Percentiles rank a stretch among this genome's conserved stretches.
phyloP scores from a whole-genome alignment of 2,888 invertebrate genomes.

The Noctua fimbriata region DNA sequence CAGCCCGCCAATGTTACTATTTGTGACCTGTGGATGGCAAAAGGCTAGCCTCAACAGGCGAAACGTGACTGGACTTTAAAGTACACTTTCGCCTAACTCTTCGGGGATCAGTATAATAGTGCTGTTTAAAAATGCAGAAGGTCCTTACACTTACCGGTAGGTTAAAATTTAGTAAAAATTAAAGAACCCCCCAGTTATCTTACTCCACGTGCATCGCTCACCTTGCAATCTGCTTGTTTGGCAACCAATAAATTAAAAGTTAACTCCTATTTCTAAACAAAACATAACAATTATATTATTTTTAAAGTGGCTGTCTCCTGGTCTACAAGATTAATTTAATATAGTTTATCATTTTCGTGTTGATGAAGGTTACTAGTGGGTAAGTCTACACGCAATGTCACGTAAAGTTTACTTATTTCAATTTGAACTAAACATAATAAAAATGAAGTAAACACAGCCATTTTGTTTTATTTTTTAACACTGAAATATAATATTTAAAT shows the following conservation, averaged over 20 bases:
- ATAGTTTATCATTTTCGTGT: constrained; percentile 32
- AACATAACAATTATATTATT: background rate
- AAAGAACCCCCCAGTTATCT: background rate
- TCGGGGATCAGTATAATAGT: background rate
- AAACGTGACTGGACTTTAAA: background rate
- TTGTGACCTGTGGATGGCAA: background rate
- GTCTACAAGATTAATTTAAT: constrained; percentile 36
- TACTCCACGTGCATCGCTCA: background rate
- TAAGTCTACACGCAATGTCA: constrained; percentile 32
- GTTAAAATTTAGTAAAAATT: background rate
- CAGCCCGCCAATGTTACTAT: background rate
- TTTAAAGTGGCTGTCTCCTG: constrained; percentile 2
- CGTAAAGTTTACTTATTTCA: constrained; percentile 14
- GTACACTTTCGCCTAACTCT: background rate
- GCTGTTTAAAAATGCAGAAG: background rate
- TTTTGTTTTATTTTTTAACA: background rate
- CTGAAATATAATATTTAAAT: background rate
- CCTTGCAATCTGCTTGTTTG: background rate
- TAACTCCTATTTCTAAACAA: background rate
- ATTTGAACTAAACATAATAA: constrained; percentile 12
- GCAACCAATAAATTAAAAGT: background rate
- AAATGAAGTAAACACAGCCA: background rate
- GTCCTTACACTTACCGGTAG: background rate
- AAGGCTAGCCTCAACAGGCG: background rate
- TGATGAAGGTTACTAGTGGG: constrained; percentile 18